Conservation (phyloP, 2,797 vertebrate genomes). For the Aldrovandia affinis region DNA sequence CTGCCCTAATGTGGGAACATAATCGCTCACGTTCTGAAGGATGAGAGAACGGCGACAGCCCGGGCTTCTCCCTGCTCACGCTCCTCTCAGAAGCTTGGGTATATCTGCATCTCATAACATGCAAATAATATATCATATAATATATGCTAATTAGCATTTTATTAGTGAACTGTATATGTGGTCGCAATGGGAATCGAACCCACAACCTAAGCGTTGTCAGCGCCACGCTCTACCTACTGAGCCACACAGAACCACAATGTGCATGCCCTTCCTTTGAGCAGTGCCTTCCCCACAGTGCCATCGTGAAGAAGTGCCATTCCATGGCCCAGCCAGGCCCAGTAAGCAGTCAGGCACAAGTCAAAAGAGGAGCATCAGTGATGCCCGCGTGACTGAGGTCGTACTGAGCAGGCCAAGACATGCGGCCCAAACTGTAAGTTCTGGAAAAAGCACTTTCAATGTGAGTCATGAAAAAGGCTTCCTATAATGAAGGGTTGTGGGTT, state of each 20-base stretch:
- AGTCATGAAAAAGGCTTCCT: no score
- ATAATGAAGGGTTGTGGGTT: no score
- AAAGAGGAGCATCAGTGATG: neutral
- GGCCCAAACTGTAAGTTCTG: neutral
- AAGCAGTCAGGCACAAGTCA: neutral
- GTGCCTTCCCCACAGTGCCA: constrained; percentile 26
- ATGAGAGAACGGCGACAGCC: neutral
- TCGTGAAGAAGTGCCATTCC: constrained; percentile 21
- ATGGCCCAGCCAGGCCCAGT: constrained; percentile 1
- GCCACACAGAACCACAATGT: no score
- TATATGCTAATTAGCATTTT: no score
- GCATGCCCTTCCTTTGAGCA: constrained; percentile 8
- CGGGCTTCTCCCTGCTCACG: neutral
- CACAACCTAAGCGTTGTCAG: no score
- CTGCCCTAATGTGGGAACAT: no score
- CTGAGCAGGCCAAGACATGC: neutral
- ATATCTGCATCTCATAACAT: constrained; percentile 24
- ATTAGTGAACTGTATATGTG: no score
- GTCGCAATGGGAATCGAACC: no score
- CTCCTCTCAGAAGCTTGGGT: neutral
- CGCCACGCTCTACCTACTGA: no score
- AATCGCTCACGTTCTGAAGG: neutral
- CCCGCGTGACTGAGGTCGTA: neutral
- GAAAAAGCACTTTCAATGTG: neutral
- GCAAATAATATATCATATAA: no score